A percentile compares a stretch with the other conserved stretches of the same genome.
Evolutionary conservation across 2,888 invertebrate genomes (phyloP).

Genomic region (Melieria picta): DNA sequence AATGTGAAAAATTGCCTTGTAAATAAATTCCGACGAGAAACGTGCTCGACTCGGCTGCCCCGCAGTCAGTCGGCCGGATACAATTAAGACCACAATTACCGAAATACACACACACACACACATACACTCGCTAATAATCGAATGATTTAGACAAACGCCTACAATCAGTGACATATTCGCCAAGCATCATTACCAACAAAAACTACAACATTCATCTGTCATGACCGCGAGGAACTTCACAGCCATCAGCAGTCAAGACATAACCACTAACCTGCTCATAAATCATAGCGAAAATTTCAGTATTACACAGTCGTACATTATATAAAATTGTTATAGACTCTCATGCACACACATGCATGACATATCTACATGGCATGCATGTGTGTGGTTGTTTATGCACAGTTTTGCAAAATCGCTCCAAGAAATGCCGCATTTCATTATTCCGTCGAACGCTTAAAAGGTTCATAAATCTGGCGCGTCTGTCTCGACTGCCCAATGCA

Average conservation of each 20-base stretch:
- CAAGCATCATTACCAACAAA: slow-evolving; percentile 36
- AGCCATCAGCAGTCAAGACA: slow-evolving; percentile 15
- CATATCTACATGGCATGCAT: slow-evolving; percentile 7
- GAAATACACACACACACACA: slow-evolving; percentile 31
- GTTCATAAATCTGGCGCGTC: slow-evolving; percentile 55
- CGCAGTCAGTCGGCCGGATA: background rate
- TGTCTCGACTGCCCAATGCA: slow-evolving; percentile 31
- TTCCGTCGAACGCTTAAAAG: slow-evolving; percentile 49
- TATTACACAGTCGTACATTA: slow-evolving; percentile 31
- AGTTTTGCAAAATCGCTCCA: slow-evolving; percentile 6
- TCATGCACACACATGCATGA: slow-evolving; percentile 2
- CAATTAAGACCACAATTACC: slow-evolving; percentile 8
- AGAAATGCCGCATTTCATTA: slow-evolving; percentile 9
- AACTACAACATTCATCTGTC: slow-evolving; percentile 55
- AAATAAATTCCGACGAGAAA: slow-evolving; percentile 5
- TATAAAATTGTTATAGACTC: slow-evolving; percentile 14
- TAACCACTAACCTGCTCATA: slow-evolving; percentile 24
- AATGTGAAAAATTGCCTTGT: slow-evolving; percentile 10
- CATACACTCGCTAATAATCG: slow-evolving; percentile 29
- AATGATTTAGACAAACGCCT: background rate
- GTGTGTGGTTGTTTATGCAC: too few relatives aligned
- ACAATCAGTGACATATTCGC: slow-evolving; percentile 23
- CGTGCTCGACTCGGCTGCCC: too few relatives aligned
- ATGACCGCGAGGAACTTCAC: slow-evolving; percentile 32
- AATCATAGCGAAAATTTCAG: slow-evolving; percentile 40